phyloP scores from a whole-genome alignment of 1,140 invertebrate species.

The Hydropsyche tenuis region DNA sequence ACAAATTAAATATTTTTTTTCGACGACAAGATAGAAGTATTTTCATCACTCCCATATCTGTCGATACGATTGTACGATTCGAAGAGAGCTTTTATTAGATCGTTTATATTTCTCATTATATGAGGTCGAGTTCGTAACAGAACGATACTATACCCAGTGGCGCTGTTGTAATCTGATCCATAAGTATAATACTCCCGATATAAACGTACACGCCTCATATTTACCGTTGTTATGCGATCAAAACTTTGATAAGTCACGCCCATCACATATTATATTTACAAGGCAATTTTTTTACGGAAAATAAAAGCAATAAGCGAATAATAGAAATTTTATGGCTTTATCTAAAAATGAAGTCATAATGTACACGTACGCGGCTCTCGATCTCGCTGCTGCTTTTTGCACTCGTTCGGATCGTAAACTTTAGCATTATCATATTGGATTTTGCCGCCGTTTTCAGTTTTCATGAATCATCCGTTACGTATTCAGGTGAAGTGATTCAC shows the following conservation, averaged over 20 bases:
- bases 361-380: no score
- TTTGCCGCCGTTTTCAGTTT: no score
- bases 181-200: no score
- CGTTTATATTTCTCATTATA: slow-evolving; percentile 30
- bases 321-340: not conserved
- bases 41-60: no score
- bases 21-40: no score
- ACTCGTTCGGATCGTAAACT: no score
- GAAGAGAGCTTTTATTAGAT: slow-evolving; percentile 14
- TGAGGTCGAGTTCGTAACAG: not conserved
- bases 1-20: no score
- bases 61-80: not conserved
- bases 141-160: slow-evolving; percentile 25
- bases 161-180: slow-evolving; percentile 8
- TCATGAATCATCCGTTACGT: slow-evolving; percentile 20
- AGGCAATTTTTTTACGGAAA: not conserved
- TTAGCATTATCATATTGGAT: no score
- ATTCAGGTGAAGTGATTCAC: slow-evolving; percentile 29
- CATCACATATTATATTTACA: not conserved
- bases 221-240: not conserved
- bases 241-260: not conserved
- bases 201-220: not conserved
- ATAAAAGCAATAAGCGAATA: not conserved
- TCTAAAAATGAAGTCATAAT: no score
- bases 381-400: no score